Evolutionary conservation across 2,888 invertebrate species (phyloP).

Genomic region (Microplitis deprimator): DNA sequence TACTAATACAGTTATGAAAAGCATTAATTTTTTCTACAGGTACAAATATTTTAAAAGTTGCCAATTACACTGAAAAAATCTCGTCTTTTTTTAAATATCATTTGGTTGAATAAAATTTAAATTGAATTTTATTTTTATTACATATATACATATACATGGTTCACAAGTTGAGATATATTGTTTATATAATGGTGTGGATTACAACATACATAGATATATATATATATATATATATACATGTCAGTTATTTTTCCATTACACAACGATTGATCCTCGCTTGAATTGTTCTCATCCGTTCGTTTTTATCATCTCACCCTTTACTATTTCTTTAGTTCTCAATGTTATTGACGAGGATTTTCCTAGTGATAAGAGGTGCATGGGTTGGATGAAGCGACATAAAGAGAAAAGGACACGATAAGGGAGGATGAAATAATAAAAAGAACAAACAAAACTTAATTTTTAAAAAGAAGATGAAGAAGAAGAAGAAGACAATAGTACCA

Average conservation of each 20-base stretch:
- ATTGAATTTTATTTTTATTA: neutral
- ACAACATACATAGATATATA: neutral
- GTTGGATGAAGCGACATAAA: slow-evolving; percentile 20
- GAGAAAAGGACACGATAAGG: slow-evolving; percentile 26
- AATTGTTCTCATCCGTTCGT: slow-evolving; percentile 13
- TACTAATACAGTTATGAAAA: no score
- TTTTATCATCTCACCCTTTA: slow-evolving; percentile 9
- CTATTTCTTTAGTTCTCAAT: slow-evolving; percentile 12
- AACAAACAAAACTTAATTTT: neutral
- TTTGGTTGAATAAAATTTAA: neutral
- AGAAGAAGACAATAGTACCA: neutral
- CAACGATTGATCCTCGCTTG: slow-evolving; percentile 8
- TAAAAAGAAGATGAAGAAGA: neutral
- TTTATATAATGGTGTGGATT: neutral
- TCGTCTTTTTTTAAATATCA: neutral
- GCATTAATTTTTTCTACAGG: neutral
- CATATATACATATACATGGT: neutral
- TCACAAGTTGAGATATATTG: neutral
- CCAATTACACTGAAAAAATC: neutral
- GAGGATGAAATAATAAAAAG: slow-evolving; percentile 22
- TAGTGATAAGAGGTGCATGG: slow-evolving; percentile 24
- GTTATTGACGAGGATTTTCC: slow-evolving; percentile 29
- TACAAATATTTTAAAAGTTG: neutral
- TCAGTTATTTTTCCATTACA: neutral
- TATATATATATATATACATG: neutral